These are phyloP conservation scores for Chloromyia formosa DNA, from an alignment of 2,888 invertebrate species.

Conservation along the genomic window DNA sequence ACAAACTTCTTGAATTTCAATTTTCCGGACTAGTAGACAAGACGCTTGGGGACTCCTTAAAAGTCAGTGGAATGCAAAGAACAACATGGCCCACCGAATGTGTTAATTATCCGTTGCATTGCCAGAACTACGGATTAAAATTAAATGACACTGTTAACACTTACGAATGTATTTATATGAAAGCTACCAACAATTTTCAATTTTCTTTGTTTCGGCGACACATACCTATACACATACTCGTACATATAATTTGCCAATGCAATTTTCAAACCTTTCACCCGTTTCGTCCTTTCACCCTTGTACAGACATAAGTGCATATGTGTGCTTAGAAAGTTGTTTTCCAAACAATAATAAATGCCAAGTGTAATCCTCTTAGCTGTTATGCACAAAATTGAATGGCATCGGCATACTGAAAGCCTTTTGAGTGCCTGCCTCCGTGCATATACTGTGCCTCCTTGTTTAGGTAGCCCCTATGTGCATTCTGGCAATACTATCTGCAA, in stretches of 20 bases:
- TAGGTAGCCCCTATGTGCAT: neutral
- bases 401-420: constrained; percentile 34
- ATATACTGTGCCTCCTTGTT: neutral
- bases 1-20: neutral
- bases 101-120: constrained; percentile 13
- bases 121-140: neutral
- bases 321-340: constrained; percentile 30
- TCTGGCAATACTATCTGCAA: neutral
- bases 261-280: neutral
- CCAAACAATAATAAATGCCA: constrained; percentile 41
- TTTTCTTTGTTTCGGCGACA: neutral
- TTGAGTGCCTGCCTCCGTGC: constrained; percentile 9
- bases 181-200: no score
- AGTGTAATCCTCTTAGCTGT: constrained; percentile 38
- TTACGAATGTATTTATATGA: no score
- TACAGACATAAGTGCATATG: neutral
- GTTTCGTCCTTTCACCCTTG: constrained; percentile 16
- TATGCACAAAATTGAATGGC: constrained; percentile 38
- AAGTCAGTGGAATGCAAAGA: neutral
- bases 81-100: neutral
- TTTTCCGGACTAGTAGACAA: neutral
- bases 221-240: neutral
- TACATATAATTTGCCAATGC: neutral
- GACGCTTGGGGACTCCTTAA: neutral
- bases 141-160: neutral